Evolutionary conservation across 2,888 invertebrate genomes (phyloP), one percentile per base, ranked within the genome.

Genomic region (Autographa pulchrina): DNA sequence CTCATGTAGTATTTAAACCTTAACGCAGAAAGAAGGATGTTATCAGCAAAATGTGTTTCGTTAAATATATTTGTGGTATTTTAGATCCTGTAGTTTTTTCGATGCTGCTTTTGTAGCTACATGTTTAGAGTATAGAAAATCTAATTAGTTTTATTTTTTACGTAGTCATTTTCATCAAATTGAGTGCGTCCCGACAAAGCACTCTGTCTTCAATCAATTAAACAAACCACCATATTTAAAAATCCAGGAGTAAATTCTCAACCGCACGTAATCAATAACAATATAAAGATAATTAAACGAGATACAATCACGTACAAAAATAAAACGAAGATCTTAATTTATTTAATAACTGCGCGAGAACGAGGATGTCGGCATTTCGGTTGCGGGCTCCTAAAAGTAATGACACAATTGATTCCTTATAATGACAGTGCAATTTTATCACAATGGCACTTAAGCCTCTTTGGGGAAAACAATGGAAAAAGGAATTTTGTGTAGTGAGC

Each of bases 301-400:
- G 70, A 68, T 68, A 65, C 76, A 80, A 70, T 80, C 66, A 70
- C 67, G 52, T n/a, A 67, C 76, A 72, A 67, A 75, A 69, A 9
- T 76, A 18, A n/a, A 32, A 66, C 68, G 68, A 78, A 72, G 59
- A 64, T 67, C 64, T 75, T 68, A 72, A 78, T 79, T 79, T 60
- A 69, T 58, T 60, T 79, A 78, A 79, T 78, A 64, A 78, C 64
- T 14, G 59, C 69, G 76, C 72, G 78, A 70, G 78, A 77, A 78
- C 68, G 69, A 69, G 43, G 64, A 72, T 56, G 52, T 63, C 41
- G 41, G 66, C 43, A 78, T 68, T 75, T 75, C 76, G 72, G 79
- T 62, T 61, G 80, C 78, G 35, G 64, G 38, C 18, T 58, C 66
- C 72, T 68, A 72, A 75, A 56, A 78, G 58, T 78, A 78, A 76